Base-by-base conservation (phyloP, 2,888 invertebrate species). In the Piscicola geometra region DNA sequence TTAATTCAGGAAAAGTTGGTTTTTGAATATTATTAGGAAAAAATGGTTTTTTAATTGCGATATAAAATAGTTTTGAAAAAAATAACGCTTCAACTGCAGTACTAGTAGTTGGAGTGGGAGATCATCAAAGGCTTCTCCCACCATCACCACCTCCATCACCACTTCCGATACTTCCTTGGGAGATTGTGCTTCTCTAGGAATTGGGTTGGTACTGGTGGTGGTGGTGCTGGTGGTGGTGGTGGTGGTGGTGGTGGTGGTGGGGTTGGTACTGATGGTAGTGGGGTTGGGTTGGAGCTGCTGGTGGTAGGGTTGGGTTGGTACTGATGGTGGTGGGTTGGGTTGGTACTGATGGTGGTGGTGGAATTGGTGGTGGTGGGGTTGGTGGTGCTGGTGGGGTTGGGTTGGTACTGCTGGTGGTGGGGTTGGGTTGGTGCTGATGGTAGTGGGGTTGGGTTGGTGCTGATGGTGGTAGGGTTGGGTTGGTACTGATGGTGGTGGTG, bases 101-200 rank as follows among this genome's bases (percentile, higher is more conserved):
- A 15, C 9, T 9, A 41, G 41, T 41, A 41, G 41, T 15, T 41
- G 41, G 41, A 5, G 9, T 41, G 41, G 41, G 15, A 9, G 9
- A 15, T 41, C 41, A 41, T 41, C 41, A 15, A 9, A 5, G 15
- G 15, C 41, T 15, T 41, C 41, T 15, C 60, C 60, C 25, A 18
- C 21, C 21, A 56, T 56, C 60, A 56, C 60, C 60, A 56, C 60
- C 60, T 56, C 60, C n/a, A 56, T 56, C 60, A 56, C 60, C 60
- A 56, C 25, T n/a, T 15, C 60, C 25, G 60, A 56, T n/a, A 56
- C 60, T 21, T 56, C 60, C 12, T n/a, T 56, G 9, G 60, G n/a
- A 56, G 60, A 56, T n/a, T 56, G 21, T 25, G 21, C 60, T 56
- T 5, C 25, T 5, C 25, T 56, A 25, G 60, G 60, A 18, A 18